Conservation (phyloP, 2,888 invertebrate genomes). For the Melipona beecheii region DNA sequence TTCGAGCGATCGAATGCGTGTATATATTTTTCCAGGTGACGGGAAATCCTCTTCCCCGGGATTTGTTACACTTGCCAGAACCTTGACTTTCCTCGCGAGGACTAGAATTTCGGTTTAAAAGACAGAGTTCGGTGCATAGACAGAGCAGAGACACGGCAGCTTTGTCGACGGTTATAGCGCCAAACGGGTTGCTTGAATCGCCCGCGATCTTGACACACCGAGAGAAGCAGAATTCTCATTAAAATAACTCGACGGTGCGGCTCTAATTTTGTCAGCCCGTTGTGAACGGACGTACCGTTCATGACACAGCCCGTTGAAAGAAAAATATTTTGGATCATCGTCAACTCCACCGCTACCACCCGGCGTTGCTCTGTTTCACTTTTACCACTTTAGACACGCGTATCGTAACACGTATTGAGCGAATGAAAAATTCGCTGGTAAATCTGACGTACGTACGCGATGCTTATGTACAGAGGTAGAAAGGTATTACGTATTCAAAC, state of each 20-base stretch:
- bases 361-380: neutral
- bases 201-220: slow-evolving; percentile 56
- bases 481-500: no score
- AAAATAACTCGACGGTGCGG: slow-evolving; percentile 56
- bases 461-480: no score
- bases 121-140: neutral
- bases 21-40: neutral
- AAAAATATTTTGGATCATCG: slow-evolving; percentile 58
- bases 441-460: no score
- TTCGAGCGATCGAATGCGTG: no score
- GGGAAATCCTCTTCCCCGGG: neutral
- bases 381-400: neutral
- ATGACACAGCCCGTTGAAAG: slow-evolving; percentile 39
- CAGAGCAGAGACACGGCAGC: neutral
- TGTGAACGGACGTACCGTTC: slow-evolving; percentile 31
- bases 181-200: slow-evolving; percentile 27
- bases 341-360: slow-evolving; percentile 21
- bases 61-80: slow-evolving; percentile 14
- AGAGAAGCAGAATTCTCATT: slow-evolving; percentile 54
- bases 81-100: slow-evolving; percentile 39
- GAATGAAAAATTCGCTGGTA: no score
- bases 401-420: no score
- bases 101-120: slow-evolving; percentile 26
- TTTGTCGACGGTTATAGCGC: slow-evolving; percentile 19
- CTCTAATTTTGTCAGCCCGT: slow-evolving; percentile 48